Evolutionary conservation across 2,113 vertebrate species (phyloP).

Genomic region (Manacus vitellinus): DNA sequence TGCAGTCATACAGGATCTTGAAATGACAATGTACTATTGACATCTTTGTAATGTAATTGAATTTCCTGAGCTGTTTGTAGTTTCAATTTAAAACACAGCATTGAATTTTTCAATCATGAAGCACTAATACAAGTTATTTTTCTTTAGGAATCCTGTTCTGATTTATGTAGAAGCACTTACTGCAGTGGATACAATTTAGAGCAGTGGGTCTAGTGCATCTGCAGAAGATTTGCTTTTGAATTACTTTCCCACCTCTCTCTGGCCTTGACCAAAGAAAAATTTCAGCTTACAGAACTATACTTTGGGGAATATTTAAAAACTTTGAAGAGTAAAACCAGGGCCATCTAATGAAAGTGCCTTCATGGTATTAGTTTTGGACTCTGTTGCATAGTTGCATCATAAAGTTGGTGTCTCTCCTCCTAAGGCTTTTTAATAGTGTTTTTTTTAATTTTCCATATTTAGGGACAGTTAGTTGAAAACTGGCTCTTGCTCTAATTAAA

Average conservation of each 20-base stretch:
- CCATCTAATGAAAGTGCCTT: background rate
- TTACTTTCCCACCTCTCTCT: background rate
- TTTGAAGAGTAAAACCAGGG: background rate
- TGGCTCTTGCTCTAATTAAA: background rate
- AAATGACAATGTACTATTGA: background rate
- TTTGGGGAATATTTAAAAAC: background rate
- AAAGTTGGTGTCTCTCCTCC: background rate
- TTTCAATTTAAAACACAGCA: background rate
- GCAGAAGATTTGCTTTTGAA: background rate
- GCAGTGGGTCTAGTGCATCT: background rate
- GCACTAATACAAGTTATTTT: background rate
- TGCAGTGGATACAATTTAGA: background rate
- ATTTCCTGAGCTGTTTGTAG: background rate
- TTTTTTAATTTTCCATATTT: background rate
- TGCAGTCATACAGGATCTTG: background rate
- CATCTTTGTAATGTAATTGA: background rate
- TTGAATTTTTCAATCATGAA: background rate
- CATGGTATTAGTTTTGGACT: background rate
- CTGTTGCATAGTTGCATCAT: background rate
- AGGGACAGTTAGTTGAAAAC: background rate
- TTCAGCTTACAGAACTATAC: background rate
- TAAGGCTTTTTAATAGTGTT: background rate
- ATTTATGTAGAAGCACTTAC: background rate
- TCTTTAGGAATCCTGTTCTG: background rate
- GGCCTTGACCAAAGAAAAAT: background rate